Evolutionary conservation across 2,113 vertebrate species (phyloP).

Genomic region (Myotis brandtii): DNA sequence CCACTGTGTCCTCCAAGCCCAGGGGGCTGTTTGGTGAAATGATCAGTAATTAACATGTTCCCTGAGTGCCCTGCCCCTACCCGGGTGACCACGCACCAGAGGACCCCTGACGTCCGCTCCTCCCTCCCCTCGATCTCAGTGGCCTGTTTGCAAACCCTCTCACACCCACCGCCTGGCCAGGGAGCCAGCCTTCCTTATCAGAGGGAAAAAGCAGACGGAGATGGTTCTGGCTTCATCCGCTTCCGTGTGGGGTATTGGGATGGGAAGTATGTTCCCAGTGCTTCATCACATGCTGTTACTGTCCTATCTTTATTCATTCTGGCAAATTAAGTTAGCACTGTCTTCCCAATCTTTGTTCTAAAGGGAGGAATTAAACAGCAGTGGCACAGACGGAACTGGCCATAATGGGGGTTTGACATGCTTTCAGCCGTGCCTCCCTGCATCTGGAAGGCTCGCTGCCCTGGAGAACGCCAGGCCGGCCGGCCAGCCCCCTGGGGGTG

Average conservation of each 20-base stretch:
- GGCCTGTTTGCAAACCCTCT: not conserved
- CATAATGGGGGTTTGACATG: not conserved
- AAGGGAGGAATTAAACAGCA: constrained; percentile 58
- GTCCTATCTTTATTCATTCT: constrained; percentile 81
- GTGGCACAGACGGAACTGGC: constrained; percentile 52
- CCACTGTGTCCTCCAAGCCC: not conserved
- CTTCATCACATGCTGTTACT: constrained; percentile 78
- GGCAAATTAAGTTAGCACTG: constrained; percentile 85
- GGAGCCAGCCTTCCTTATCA: constrained; percentile 10
- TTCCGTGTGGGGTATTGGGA: constrained; percentile 33
- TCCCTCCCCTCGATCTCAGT: not conserved
- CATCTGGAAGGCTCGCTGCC: not conserved
- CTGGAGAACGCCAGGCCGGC: not conserved
- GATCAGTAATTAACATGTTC: no score
- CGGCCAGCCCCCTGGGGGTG: not conserved
- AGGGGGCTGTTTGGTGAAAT: not conserved
- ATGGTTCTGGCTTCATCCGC: constrained; percentile 46
- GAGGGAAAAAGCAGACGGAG: constrained; percentile 4
- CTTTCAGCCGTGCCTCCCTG: not conserved
- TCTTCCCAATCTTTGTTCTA: constrained; percentile 75
- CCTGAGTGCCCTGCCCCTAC: rapidly evolving
- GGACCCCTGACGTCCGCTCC: not conserved
- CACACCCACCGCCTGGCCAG: not conserved
- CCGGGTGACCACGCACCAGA: not conserved
- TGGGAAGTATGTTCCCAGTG: constrained; percentile 66